Evolutionary conservation across 1,140 invertebrate species (phyloP), one percentile per base, ranked within the genome.

Genomic region (Steinernema feltiae): DNA sequence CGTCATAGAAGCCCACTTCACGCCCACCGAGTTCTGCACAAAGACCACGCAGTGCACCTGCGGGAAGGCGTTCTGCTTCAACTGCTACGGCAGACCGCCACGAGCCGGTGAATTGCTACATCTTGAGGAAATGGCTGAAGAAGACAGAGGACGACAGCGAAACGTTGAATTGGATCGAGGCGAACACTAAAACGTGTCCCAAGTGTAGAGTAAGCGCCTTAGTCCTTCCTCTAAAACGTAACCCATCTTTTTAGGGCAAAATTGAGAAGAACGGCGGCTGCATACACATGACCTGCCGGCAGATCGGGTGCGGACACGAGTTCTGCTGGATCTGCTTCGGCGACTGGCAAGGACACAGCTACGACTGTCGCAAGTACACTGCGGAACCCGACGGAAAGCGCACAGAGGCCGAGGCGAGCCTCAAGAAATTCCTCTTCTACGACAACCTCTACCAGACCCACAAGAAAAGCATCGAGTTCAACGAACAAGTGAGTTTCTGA

Each of bases 401-500:
- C 7, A 41, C 35, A 41, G 35, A 84, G 21, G 80, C 87, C 86
- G 92, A 91, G 83, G 95, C 95, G 12, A 90, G 94, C 21, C 87
- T 92, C 24, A 93, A 94, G 86, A 91, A 95, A 80, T 99, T 98
- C 88, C 88, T 98, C 73, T 97, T 97, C 89, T 99, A 98, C 88
- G 98, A 94, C 87, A 98, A 98, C 89, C 92, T 95, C 71, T 98
- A 98, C 87, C 96, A 97, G 93, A 98, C 97, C 89, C 95, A 98
- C 88, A 95, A 97, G 94, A 94, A 97, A 88, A 96, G 94, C 78
- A 90, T 98, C 78, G 95, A 96, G 88, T 97, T 98, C 88, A 95
- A 98, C 88, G 92, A 93, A 87, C 98, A 98, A 89, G 87, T 89
- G 80, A 81, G 21, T n/a, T n/a, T n/a, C n/a, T n/a, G 1, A 27